Evolutionary conservation across 2,888 invertebrate species (phyloP), one percentile per base, ranked within the genome.

Genomic region (Tinea pellionella): DNA sequence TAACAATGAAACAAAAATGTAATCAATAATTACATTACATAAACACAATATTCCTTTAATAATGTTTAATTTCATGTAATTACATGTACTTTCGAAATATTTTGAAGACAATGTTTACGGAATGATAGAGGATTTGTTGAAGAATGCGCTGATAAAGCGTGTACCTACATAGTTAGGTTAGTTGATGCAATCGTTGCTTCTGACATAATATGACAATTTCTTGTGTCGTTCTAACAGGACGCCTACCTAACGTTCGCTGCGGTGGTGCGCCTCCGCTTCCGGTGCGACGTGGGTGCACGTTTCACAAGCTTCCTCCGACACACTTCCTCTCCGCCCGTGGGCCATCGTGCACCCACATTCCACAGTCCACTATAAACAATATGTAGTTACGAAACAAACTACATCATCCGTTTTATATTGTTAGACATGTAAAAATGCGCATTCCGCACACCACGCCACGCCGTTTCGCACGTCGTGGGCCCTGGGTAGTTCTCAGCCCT

Each of bases 241-340:
- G 16, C 15, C 47, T 16, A 16, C 16, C n/a, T n/a, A n/a, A n/a
- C 3, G 41, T 41, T 2, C 2, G 13, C 12, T 15, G 16, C 15
- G 13, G 16, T 18, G 53, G 57, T 71, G 77, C 74, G 78, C 76
- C 79, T 77, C 77, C 77, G 77, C 77, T 81, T 83, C 83, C 81
- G 80, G 71, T 69, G 69, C 65, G 62, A 74, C 74, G 84, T 81
- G 78, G 82, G 84, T 73, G 75, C 73, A 66, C 66, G 67, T 80
- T 78, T 82, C 78, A 78, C 78, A 79, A 81, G 72, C 58, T 84
- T 86, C 83, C 84, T 84, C 74, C 72, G 71, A 64, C 69, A 67
- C 66, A 66, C 76, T 79, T 78, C 80, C 79, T 78, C 12, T 42
- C 43, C n/a, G 18, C 32, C 43, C 47, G 59, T 29, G 43, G 47